These are phyloP conservation scores for Drosophila lutescens DNA, from an alignment of 2,888 invertebrate genomes.

Conservation along the genomic window DNA sequence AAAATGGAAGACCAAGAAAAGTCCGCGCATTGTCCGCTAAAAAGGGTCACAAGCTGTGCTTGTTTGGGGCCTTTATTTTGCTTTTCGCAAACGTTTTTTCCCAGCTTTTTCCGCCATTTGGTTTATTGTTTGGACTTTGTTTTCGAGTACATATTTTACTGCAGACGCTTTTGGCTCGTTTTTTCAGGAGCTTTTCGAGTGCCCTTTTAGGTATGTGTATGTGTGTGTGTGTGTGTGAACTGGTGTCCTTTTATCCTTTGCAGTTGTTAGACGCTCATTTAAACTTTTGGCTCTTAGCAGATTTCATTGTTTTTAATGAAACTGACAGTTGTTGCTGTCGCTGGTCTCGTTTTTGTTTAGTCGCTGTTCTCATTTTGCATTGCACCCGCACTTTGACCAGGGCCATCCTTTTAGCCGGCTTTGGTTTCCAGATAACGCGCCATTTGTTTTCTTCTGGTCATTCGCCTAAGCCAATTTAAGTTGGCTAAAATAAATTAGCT, in stretches of 20 bases:
- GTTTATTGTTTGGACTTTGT: constrained; percentile 77
- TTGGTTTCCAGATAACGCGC: constrained; percentile 69
- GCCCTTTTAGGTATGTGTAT: constrained; percentile 24
- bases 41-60: constrained; percentile 75
- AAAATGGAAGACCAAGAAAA: constrained; percentile 13
- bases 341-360: constrained; percentile 26
- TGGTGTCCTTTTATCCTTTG: constrained; percentile 45
- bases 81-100: constrained; percentile 40
- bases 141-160: constrained; percentile 72
- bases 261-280: constrained; percentile 74
- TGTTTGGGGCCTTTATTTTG: constrained; percentile 56
- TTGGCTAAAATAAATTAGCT: constrained; percentile 77
- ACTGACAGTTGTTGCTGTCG: constrained; percentile 62
- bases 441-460: constrained; percentile 75
- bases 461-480: constrained; percentile 78
- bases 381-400: constrained; percentile 61
- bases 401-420: constrained; percentile 45
- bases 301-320: constrained; percentile 80
- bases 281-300: constrained; percentile 77
- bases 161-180: constrained; percentile 55
- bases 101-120: constrained; percentile 65
- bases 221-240: constrained; percentile 7
- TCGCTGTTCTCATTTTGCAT: constrained; percentile 58
- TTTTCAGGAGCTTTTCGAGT: constrained; percentile 41
- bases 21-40: constrained; percentile 63